A percentile compares a stretch with the other conserved stretches of the same genome.
phyloP scores from a whole-genome alignment of 2,797 vertebrate species.

The Amazonetta brasiliensis region DNA sequence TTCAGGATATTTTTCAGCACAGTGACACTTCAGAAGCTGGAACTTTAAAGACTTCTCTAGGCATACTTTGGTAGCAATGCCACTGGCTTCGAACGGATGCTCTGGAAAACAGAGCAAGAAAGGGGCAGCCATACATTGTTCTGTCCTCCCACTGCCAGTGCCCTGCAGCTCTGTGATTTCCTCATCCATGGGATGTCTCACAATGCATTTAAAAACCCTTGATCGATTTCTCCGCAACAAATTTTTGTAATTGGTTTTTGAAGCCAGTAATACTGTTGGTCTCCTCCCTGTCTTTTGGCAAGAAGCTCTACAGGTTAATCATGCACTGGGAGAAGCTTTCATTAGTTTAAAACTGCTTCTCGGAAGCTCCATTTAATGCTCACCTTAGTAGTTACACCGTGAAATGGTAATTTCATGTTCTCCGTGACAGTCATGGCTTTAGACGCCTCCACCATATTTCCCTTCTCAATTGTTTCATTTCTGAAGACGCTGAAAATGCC shows the following conservation, averaged over 20 bases:
- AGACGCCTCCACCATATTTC: not conserved
- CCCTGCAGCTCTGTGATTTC: not conserved
- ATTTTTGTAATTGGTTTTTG: not conserved
- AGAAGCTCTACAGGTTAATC: not conserved
- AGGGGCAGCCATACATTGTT: not conserved
- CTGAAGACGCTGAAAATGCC: constrained; percentile 27
- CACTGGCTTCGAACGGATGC: not conserved
- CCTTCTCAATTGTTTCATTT: constrained; percentile 7
- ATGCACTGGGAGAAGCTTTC: not conserved
- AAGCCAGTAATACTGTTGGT: not conserved
- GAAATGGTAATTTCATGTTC: constrained; percentile 33
- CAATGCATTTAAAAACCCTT: not conserved
- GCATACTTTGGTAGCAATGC: not conserved
- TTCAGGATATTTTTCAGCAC: not conserved
- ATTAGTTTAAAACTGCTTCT: constrained; percentile 7
- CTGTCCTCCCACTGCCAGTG: not conserved
- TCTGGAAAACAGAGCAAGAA: not conserved
- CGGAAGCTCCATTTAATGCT: not conserved
- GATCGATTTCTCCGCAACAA: not conserved
- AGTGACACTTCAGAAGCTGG: not conserved
- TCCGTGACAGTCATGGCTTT: not conserved
- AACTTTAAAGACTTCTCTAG: not conserved
- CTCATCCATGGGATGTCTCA: not conserved
- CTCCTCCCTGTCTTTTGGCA: not conserved
- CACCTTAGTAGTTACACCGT: not conserved